Evolutionary conservation across 2,888 invertebrate genomes (phyloP), one percentile per base, ranked within the genome.

Genomic region (Hirudinaria manillensis): DNA sequence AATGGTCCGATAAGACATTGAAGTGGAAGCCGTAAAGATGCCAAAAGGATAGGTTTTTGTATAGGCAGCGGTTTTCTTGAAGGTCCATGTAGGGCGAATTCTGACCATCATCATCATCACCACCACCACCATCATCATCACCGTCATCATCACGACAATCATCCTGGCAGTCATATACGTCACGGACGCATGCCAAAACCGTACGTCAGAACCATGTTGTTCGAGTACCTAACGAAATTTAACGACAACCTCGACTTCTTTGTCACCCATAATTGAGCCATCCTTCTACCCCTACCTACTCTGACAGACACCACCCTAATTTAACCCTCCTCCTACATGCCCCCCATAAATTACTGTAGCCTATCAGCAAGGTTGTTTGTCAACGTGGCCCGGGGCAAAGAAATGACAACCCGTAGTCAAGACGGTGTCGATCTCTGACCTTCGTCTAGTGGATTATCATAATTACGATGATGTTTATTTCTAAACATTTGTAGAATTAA

Each of bases 41-140:
- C 61, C 24, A 61, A 61, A 27, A 29, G 29, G 10, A 61, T 21
- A 61, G 3, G 13, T 61, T 56, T 56, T 24, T 3, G 3, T 56
- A 13, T n/a, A n/a, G n/a, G n/a, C n/a, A 56, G 61, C 27, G 24
- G 61, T 56, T 29, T 27, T 61, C 29, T 27, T 27, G 27, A 19
- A 19, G 27, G 29, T 61, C 61, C n/a, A 7, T 27, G 29, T 67
- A n/a, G 32, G 6, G 24, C 6, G 6, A 19, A 67, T 32, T 55
- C 21, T 70, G 1, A 73, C 65, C 65, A 65, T 73, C 65, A 73
- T 73, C 65, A 73, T 73, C 65, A 65, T 73, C 65, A 73, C 34
- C 65, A 65, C 65, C 65, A 73, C 34, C 65, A 65, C 65, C 65
- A 73, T 73, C 65, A 73, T 73, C 6, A 73, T 73, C 38, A 65